phyloP scores from a whole-genome alignment of 2,888 invertebrate genomes.

The Augochlorella aurata region DNA sequence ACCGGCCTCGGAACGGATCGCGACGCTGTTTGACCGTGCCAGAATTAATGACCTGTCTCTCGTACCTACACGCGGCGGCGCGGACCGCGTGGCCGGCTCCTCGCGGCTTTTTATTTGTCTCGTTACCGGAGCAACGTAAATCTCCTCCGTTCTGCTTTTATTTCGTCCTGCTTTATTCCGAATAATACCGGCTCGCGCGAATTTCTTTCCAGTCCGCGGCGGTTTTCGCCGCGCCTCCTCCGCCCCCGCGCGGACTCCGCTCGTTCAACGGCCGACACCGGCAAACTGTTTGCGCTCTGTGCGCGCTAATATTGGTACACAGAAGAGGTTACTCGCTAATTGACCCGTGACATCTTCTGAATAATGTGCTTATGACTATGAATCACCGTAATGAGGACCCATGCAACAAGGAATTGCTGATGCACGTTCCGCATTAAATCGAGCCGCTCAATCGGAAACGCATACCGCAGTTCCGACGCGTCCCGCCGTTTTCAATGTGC shows the following conservation, averaged over 20 bases:
- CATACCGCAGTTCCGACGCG: not conserved
- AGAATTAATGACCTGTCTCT: conserved; percentile 61
- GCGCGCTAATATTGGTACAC: not conserved
- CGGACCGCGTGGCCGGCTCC: not conserved
- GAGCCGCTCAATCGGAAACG: not conserved
- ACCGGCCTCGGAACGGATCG: conserved; percentile 20
- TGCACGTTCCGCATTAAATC: conserved; percentile 15
- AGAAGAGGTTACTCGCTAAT: not conserved
- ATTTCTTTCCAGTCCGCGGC: not conserved
- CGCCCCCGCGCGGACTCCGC: not conserved
- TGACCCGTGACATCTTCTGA: not conserved
- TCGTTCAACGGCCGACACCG: not conserved
- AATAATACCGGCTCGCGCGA: not conserved
- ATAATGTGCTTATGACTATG: conserved; percentile 5
- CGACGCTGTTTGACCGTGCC: conserved; percentile 61
- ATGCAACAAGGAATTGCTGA: not conserved
- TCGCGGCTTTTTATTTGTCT: not conserved
- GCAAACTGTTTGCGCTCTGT: not conserved
- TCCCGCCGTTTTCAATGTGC: not conserved
- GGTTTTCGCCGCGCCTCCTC: not conserved
- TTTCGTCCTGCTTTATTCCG: not conserved
- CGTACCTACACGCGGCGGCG: conserved; percentile 17
- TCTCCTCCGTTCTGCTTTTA: not conserved
- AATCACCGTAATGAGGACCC: conserved; percentile 1
- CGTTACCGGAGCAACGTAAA: conserved; percentile 4